A percentile compares a stretch with the other conserved stretches of the same genome.
Conservation (phyloP, 2,113 vertebrate genomes). For the Cariama cristata region DNA sequence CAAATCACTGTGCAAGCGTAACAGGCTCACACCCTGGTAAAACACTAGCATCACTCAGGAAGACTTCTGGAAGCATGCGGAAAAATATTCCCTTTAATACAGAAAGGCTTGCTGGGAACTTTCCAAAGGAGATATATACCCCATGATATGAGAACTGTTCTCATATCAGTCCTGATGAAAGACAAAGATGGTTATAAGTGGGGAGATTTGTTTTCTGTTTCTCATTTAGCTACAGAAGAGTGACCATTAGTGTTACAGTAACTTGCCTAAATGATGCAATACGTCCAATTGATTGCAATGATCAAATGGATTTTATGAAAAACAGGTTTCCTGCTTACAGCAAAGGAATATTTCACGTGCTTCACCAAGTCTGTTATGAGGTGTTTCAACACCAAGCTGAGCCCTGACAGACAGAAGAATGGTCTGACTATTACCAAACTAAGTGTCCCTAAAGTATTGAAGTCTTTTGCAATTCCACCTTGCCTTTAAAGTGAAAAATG, state of each 20-base stretch:
- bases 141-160: background rate
- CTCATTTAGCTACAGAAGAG: background rate
- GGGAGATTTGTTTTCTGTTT: background rate
- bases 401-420: constrained; percentile 27
- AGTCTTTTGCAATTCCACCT: background rate
- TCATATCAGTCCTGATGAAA: background rate
- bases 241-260: background rate
- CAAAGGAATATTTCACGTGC: background rate
- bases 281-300: background rate
- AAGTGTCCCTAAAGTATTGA: constrained; percentile 21
- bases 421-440: constrained; percentile 5
- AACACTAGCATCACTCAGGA: background rate
- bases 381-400: background rate
- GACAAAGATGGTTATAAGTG: background rate
- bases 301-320: constrained; percentile 2
- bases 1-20: fast-evolving
- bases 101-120: background rate
- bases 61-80: background rate
- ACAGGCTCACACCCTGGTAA: background rate
- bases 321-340: background rate
- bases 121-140: background rate
- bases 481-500: constrained; percentile 47
- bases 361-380: background rate
- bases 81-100: background rate
- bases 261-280: background rate